Base-by-base conservation (phyloP, 2,113 vertebrate species). In the Chrysochloris asiatica region DNA sequence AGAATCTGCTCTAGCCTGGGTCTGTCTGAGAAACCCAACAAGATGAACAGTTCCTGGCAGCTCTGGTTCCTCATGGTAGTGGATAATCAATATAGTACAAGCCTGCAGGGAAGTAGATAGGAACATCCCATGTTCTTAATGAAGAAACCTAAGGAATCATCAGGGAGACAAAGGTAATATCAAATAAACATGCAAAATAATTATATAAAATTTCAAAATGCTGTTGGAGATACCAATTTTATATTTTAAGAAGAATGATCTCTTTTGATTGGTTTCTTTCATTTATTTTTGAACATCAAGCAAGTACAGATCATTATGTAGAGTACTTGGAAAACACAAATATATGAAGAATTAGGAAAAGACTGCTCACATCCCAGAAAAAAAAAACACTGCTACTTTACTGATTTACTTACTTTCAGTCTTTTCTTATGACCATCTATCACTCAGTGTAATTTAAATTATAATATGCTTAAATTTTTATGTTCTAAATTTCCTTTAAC, bases 1-100 rank as follows among this genome's bases (percentile, higher is more conserved):
- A 96, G 85, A 3, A 65, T 72, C 19, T 83, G 71, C 38, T 95
- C 92, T 79, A 95, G 69, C 26, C 52, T 72, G 9, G 90, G 96
- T 59, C 78, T 69, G 3, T 93, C 88, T 8, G 96, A 94, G 56
- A 93, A 95, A 21, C 96, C 93, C 79, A 95, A 47, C 38, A 96
- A 54, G 88, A 95, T 83, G 83, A 96, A 96, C 28, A 38, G 78
- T 24, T 76, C 82, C 45, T 76, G 89, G 89, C 91, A 95, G 61
- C 83, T 95, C 86, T 90, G 65, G 59, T 95, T 95, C 86, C 8
- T 77, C 93, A 95, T 95, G 95, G 47, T 45, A 71, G 63, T 21
- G 63, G 72, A 63, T 22, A 12, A 41, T 91, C 50, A 69, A 7
- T 30, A 17, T 43, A 61, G 12, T 26, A 13, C 12, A 43, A 6